Evolutionary conservation across 2,888 invertebrate genomes (phyloP), one percentile per base, ranked within the genome.

Genomic region (Carpatolechia fugitivella): DNA sequence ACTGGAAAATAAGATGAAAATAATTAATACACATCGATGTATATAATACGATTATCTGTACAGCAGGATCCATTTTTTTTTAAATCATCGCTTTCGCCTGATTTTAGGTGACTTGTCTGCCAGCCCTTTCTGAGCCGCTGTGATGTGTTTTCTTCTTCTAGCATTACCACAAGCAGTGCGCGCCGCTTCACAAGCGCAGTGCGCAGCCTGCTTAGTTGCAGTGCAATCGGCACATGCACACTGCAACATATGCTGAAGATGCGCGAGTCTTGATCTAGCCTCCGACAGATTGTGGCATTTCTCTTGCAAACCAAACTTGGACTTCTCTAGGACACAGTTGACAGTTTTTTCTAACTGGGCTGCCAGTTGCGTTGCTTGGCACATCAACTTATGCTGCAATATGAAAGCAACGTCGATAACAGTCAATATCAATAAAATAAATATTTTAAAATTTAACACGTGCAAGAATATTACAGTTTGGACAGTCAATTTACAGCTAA

Each of bases 251-350:
- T 91, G 91, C 57, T 92, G 87, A 6, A 95, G 75, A 56, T 93
- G 92, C 7, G 93, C 93, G 41, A 94, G 82, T 48, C 94, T 90
- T 33, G 91, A 91, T 60, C 92, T 92, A 0, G 94, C 94, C 4
- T 94, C 94, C 0, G 94, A 92, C 18, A 95, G 74, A 38, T 94
- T 82, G 68, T 94, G 92, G 51, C 93, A 92, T 69, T 95, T 95
- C 66, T 94, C 94, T 33, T 85, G 81, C 13, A 94, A 70, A 18
- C 93, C 93, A 60, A 89, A 89, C 64, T 93, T 89, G 0, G 86
- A 81, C 68, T 87, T 87, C 36, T 87, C 85, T 44, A 90, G 90
- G 0, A 93, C 92, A 0, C 93, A 93, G 52, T 89, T 87, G 0
- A 92, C 91, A 0, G 93, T 91, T 55, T 92, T 92, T 61, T 93